phyloP scores from a whole-genome alignment of 2,797 vertebrate species.

The Epinephelus awoara region DNA sequence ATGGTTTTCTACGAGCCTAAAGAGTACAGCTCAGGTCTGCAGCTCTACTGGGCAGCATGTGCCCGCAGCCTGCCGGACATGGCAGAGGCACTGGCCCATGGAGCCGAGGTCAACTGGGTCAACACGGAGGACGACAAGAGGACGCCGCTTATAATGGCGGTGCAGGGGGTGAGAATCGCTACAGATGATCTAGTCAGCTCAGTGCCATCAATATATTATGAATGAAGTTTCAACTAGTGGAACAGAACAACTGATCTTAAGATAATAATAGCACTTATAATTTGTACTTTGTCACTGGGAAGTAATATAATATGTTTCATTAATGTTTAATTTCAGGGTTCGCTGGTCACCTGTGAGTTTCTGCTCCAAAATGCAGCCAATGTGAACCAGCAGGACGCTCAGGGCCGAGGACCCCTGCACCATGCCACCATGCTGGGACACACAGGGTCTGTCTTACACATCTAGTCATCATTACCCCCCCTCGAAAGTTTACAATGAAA shows the following conservation, averaged over 20 bases:
- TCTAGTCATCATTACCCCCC: background rate
- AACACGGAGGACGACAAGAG: conserved; percentile 91
- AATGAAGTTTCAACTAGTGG: background rate
- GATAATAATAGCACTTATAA: background rate
- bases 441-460: conserved; percentile 88
- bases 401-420: conserved; percentile 94
- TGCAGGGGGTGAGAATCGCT: conserved; percentile 90
- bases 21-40: conserved; percentile 89
- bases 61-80: conserved; percentile 95
- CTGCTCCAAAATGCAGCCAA: conserved; percentile 97
- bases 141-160: conserved; percentile 97
- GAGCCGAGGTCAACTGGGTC: conserved; percentile 97
- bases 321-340: conserved; percentile 86
- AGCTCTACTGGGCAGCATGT: conserved; percentile 93
- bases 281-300: background rate
- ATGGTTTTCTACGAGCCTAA: conserved; percentile 87
- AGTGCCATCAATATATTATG: too few species aligned
- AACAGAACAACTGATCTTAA: background rate
- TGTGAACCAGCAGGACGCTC: conserved; percentile 94
- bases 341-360: conserved; percentile 97
- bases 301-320: background rate
- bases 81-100: conserved; percentile 96
- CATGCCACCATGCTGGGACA: conserved; percentile 97
- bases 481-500: background rate
- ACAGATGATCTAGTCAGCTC: background rate